Evolutionary conservation across 2,797 vertebrate species (phyloP), one percentile per base, ranked within the genome.

Genomic region (Orientallactaga sibirica): DNA sequence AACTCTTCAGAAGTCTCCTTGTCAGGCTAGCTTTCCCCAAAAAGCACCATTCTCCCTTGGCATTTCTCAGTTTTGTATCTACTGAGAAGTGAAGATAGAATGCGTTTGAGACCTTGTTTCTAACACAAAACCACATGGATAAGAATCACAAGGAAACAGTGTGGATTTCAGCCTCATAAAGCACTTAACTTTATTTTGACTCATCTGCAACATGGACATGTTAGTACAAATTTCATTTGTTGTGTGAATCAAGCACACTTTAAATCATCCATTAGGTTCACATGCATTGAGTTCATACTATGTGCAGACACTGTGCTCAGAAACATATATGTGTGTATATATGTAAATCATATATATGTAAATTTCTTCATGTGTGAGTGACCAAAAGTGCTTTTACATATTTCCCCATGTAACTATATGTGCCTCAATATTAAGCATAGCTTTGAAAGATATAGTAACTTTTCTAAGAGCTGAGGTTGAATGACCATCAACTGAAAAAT

Each of bases 141-240:
- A 27, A 3, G 9, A 43, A 12, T 29, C 73, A 66, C 67, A 84
- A 84, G 7, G n/a, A 70, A 41, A 84, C 2, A 8, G 33, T 88
- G 5, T 16, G 18, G 76, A 33, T 62, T 16, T 7, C 10, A 29
- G 3, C 11, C 87, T 78, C 81, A 85, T 7, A 55, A 66, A 67
- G 25, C 43, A 83, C 48, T 78, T 48, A 86, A 62, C 12, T 16
- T 61, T 37, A 29, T 29, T 76, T 58, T 70, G 64, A 9, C 7
- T 75, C 91, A 83, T 90, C 78, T 79, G 82, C 52, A 86, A 92
- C 84, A n/a, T 71, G 2, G 66, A 86, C 85, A 78, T 93, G 83
- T 78, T 85, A 29, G 79, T 82, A 18, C 55, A 43, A 68, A 88
- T 8, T 27, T 22, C 19, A 58, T 62, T 78, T 14, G 11, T 48